Base-by-base conservation (phyloP, 1,140 invertebrate species). In the Teleopsis dalmanni region DNA sequence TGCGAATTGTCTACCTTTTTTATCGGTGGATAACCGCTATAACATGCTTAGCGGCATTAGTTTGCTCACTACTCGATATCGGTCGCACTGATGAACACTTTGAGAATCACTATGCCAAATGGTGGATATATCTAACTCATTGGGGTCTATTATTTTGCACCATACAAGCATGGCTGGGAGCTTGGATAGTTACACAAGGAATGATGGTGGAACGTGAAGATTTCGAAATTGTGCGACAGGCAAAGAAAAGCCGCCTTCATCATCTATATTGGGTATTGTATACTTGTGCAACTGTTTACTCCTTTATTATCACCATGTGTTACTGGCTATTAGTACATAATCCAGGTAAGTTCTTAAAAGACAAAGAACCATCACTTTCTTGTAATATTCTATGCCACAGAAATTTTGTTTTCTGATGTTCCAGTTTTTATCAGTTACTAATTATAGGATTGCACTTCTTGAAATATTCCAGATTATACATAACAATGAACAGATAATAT, bases 41-140 rank as follows among this genome's bases (percentile, higher is more conserved):
- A 26, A 57, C 63, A 1, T 81, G 81, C 62, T 48, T 75, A 13
- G 55, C 60, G 3, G 76, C 80, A 0, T 52, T 76, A 25, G 52
- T 79, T 0, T 76, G 75, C 50, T 79, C 78, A 3, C 44, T 80
- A 4, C 71, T 78, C 21, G 77, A 80, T 50, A 56, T 76, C 26
- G 63, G 67, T 6, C 62, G 72, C 29, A 62, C 67, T 1, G 65
- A 71, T 38, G 64, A 72, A 43, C 65, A 66, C 35, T 62, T 56
- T 26, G 62, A 68, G 50, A 59, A 72, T 45, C 67, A 72, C 51
- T 69, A 70, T 56, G 54, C 66, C 10, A 78, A 77, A 54, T 84
- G 81, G 81, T 72, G 76, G 33, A 81, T 83, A 34, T 84, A 81
- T 54, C 59, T 84, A n/a, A 84, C 82, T 10, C 78, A 83, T 55